These are phyloP conservation scores for Ciona savignyi DNA, from an alignment of 23 tunicate genomes.

Conservation along the genomic window DNA sequence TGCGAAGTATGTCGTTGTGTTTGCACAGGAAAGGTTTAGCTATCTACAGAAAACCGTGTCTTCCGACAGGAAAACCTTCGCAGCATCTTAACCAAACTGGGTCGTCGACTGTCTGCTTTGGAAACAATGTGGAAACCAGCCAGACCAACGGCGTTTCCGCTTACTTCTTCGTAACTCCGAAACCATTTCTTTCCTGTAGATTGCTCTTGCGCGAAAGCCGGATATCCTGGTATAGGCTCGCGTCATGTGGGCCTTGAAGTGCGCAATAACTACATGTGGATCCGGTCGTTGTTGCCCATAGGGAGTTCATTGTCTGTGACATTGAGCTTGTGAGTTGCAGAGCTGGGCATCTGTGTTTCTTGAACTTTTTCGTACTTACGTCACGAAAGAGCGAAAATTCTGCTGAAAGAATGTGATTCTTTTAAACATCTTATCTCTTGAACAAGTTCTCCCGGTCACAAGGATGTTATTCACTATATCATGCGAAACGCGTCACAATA, in stretches of 20 bases:
- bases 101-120: not conserved
- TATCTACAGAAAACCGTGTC: not conserved
- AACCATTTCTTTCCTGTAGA: not conserved
- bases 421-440: not conserved
- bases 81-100: not conserved
- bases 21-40: not conserved
- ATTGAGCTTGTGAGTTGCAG: not conserved
- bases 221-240: not conserved
- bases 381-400: too few relatives aligned
- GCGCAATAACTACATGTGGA: not conserved
- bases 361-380: too few relatives aligned
- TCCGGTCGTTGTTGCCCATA: not conserved
- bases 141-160: not conserved
- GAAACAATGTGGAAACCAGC: not conserved
- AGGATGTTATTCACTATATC: not conserved
- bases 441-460: not conserved
- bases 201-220: not conserved
- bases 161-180: not conserved
- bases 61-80: not conserved
- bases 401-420: too few relatives aligned
- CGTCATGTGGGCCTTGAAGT: not conserved
- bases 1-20: not conserved
- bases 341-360: too few relatives aligned
- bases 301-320: not conserved
- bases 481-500: not conserved